Evolutionary conservation across 2,113 vertebrate genomes (phyloP).

Genomic region (Aix galericulata): DNA sequence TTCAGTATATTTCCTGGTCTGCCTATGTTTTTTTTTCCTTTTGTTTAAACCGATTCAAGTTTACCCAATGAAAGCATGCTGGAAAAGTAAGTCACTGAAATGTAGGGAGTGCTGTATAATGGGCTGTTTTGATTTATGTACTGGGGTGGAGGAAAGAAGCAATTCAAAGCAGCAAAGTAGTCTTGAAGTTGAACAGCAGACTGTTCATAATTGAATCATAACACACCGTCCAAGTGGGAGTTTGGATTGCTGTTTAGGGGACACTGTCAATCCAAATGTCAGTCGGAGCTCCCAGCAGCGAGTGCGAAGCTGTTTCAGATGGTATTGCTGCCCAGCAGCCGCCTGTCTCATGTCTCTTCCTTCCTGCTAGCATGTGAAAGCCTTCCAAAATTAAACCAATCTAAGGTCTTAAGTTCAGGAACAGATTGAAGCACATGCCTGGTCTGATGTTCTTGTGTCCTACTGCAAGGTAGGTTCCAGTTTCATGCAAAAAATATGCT

Average conservation of each 20-base stretch:
- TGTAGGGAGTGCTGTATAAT: background rate
- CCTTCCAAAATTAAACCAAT: background rate
- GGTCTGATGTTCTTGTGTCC: background rate
- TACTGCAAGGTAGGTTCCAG: background rate
- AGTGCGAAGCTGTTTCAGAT: rapidly evolving
- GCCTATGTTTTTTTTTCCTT: background rate
- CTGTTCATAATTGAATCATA: background rate
- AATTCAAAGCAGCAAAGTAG: background rate
- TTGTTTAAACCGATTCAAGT: background rate
- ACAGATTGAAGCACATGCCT: rapidly evolving
- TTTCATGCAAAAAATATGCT: background rate
- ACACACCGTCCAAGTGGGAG: rapidly evolving
- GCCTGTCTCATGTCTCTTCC: rapidly evolving
- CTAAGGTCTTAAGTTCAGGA: background rate
- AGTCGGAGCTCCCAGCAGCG: background rate
- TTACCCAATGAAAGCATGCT: background rate
- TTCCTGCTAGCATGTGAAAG: background rate
- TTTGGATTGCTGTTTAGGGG: background rate
- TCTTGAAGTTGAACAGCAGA: background rate
- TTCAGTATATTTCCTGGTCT: background rate
- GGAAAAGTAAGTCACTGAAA: background rate
- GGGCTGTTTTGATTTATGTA: background rate
- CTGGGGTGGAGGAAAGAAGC: background rate
- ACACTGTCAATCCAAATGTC: too few species aligned
- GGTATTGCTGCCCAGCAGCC: background rate